These are phyloP conservation scores for Nyctereutes procyonoides DNA, from an alignment of 2,113 vertebrate genomes.

Conservation along the genomic window DNA sequence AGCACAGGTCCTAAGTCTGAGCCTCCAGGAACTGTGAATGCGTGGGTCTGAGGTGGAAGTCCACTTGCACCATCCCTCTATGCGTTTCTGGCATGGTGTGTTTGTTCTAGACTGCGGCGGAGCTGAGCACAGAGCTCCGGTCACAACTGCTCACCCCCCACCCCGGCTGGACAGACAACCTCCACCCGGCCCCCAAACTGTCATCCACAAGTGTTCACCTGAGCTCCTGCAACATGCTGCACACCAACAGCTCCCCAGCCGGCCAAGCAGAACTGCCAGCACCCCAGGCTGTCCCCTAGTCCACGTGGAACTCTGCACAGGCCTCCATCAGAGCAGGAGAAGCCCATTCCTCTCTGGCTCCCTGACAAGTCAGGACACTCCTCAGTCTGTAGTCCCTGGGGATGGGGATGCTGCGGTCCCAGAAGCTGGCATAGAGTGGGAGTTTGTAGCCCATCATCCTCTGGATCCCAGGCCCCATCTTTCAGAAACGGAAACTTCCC, in stretches of 20 bases:
- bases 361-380: no score
- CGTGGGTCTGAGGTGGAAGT: accelerated
- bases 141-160: no score
- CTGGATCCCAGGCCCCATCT: background rate
- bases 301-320: no score
- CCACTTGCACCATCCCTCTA: accelerated
- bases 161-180: accelerated
- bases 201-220: accelerated
- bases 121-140: background rate
- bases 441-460: background rate
- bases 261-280: background rate
- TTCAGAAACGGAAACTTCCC: background rate
- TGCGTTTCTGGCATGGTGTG: no score
- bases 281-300: no score
- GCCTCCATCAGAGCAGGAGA: background rate
- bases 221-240: accelerated
- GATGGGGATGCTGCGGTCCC: background rate
- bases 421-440: no score
- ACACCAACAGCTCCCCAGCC: no score
- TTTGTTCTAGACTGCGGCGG: background rate
- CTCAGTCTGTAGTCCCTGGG: no score
- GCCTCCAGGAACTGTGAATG: background rate
- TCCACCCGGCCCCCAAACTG: accelerated
- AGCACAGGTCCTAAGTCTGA: background rate
- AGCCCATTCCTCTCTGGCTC: background rate